phyloP scores from a whole-genome alignment of 1,140 invertebrate species.

The Bombus terrestris region DNA sequence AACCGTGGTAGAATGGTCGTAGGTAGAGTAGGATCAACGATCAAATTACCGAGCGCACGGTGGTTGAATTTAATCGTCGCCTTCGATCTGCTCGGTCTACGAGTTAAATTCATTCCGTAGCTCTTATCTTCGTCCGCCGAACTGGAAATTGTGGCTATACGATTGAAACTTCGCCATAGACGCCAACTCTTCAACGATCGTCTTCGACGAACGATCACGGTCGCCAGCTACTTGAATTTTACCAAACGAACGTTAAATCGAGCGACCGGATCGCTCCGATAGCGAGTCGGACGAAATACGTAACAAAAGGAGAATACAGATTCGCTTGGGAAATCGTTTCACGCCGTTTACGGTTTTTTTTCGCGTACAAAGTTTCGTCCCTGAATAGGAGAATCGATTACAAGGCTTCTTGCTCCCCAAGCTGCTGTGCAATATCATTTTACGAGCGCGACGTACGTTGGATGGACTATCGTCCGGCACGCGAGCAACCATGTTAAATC shows the following conservation, averaged over 20 bases:
- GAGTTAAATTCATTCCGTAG: background rate
- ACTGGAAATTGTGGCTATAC: background rate
- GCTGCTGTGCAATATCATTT: background rate
- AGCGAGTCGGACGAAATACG: background rate
- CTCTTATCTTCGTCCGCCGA: background rate
- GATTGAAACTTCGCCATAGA: background rate
- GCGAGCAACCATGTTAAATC: slow-evolving; percentile 33
- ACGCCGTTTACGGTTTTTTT: background rate
- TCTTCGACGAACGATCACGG: background rate
- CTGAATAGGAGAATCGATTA: background rate
- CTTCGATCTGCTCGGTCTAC: background rate
- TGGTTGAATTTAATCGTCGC: slow-evolving; percentile 40
- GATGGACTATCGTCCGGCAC: slow-evolving; percentile 7
- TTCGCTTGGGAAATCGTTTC: no score
- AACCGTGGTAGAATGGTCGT: slow-evolving; percentile 19
- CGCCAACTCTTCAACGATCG: rapidly evolving
- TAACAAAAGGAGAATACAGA: background rate
- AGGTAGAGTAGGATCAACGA: slow-evolving; percentile 13
- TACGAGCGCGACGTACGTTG: background rate
- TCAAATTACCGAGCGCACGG: slow-evolving; percentile 32
- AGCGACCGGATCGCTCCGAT: background rate
- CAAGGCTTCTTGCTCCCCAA: background rate
- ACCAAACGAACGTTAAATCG: background rate
- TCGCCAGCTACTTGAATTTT: no score
- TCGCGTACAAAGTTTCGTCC: background rate